Evolutionary conservation across 2,797 vertebrate genomes (phyloP).

Genomic region (Urophycis tenuis): DNA sequence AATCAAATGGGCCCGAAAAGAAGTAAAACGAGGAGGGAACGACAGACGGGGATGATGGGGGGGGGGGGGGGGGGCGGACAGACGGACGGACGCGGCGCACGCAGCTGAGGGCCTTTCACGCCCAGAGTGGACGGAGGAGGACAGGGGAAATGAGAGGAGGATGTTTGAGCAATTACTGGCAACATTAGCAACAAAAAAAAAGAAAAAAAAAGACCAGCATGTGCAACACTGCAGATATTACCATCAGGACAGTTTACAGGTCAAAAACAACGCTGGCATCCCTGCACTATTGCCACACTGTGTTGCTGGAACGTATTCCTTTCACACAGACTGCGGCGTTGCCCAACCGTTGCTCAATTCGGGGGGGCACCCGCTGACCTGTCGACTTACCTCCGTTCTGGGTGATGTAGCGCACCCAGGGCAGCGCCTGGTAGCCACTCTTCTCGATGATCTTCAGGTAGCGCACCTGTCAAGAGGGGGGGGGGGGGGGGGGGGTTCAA

Average conservation of each 20-base stretch:
- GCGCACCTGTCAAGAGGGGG: slow-evolving; percentile 72
- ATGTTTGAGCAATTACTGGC: slow-evolving; percentile 65
- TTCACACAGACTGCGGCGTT: slow-evolving; percentile 63
- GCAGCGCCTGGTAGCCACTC: slow-evolving; percentile 92
- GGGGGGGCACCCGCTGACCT: slow-evolving; percentile 41
- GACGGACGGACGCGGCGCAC: slow-evolving; percentile 26
- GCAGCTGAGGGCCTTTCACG: slow-evolving; percentile 58
- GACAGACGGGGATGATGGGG: neutral
- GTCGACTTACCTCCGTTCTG: slow-evolving; percentile 85
- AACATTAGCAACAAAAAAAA: slow-evolving; percentile 52
- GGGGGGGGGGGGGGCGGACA: neutral
- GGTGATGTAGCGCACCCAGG: slow-evolving; percentile 95
- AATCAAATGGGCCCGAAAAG: slow-evolving; percentile 66
- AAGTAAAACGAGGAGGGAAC: slow-evolving; percentile 44
- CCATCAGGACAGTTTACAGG: slow-evolving; percentile 40
- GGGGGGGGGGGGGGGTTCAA: neutral
- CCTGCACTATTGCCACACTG: slow-evolving; percentile 64
- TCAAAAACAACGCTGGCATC: slow-evolving; percentile 50
- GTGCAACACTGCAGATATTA: slow-evolving; percentile 54
- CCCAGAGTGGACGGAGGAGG: slow-evolving; percentile 56
- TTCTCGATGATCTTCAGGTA: slow-evolving; percentile 98
- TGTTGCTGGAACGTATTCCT: slow-evolving; percentile 57
- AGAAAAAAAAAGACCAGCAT: slow-evolving; percentile 47
- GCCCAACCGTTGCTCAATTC: slow-evolving; percentile 71
- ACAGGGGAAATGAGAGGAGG: slow-evolving; percentile 66